Conservation (phyloP, 2,113 vertebrate genomes). For the Cisticola juncidis region DNA sequence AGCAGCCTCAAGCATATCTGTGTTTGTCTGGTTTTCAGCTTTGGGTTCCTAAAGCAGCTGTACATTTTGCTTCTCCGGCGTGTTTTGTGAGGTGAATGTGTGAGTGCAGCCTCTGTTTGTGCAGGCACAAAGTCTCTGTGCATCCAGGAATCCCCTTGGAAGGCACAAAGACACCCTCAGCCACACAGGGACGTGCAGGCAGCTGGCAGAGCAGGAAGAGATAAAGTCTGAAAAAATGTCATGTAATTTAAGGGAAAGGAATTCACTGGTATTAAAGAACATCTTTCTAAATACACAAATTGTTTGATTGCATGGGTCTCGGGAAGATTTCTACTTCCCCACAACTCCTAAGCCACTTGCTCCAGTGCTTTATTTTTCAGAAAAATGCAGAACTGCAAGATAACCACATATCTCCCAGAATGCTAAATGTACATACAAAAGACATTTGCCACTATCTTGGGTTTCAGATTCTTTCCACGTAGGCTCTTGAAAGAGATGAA, state of each 20-base stretch:
- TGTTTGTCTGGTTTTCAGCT: background rate
- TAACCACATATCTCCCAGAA: background rate
- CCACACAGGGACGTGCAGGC: background rate
- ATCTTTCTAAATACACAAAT: background rate
- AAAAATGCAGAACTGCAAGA: background rate
- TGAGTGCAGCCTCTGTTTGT: background rate
- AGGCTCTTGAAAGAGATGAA: constrained; percentile 68
- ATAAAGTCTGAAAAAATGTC: background rate
- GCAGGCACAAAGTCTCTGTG: rapidly evolving
- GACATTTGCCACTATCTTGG: background rate
- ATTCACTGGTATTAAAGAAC: background rate
- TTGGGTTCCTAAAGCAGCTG: background rate
- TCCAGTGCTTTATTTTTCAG: background rate
- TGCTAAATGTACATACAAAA: constrained; percentile 25
- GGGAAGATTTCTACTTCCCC: background rate
- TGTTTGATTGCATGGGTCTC: background rate
- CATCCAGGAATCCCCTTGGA: background rate
- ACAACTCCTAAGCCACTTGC: background rate
- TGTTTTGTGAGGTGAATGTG: background rate
- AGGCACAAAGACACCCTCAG: background rate
- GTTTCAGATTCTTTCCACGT: constrained; percentile 57
- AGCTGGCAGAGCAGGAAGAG: background rate
- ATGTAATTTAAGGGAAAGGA: background rate
- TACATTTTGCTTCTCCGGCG: background rate
- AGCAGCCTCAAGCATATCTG: background rate